These are phyloP conservation scores for Trachymyrmex cornetzi DNA, from an alignment of 1,140 invertebrate species.

Conservation along the genomic window DNA sequence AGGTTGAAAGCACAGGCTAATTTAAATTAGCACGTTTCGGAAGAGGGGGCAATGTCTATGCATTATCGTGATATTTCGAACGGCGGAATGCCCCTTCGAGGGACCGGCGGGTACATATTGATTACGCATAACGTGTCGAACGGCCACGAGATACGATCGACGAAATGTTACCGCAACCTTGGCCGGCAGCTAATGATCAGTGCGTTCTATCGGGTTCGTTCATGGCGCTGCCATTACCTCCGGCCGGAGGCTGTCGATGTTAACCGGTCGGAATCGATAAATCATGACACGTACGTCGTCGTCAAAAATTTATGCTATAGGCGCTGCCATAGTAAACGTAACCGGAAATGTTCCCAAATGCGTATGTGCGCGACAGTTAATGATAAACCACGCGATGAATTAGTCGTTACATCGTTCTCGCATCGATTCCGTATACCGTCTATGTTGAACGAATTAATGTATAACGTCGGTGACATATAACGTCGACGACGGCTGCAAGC, in stretches of 20 bases:
- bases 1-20: slow-evolving; percentile 52
- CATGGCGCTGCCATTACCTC: slow-evolving; percentile 44
- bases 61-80: slow-evolving; percentile 58
- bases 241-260: slow-evolving; percentile 51
- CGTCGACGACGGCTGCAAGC: background rate
- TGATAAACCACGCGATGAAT: slow-evolving; percentile 54
- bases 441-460: slow-evolving; percentile 17
- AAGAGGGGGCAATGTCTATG: slow-evolving; percentile 1
- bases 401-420: slow-evolving; percentile 39
- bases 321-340: slow-evolving; percentile 45
- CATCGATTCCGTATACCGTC: background rate
- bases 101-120: slow-evolving; percentile 45
- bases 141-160: slow-evolving; percentile 60
- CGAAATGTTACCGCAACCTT: slow-evolving; percentile 59
- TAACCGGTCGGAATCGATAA: slow-evolving; percentile 58
- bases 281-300: slow-evolving; percentile 48
- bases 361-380: slow-evolving; percentile 49
- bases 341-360: slow-evolving; percentile 58
- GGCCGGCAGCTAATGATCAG: slow-evolving; percentile 56
- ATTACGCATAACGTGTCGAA: slow-evolving; percentile 60
- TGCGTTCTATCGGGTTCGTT: slow-evolving; percentile 45
- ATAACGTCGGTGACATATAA: background rate
- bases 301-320: slow-evolving; percentile 61
- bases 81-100: slow-evolving; percentile 37
- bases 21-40: slow-evolving; percentile 65